phyloP scores from a whole-genome alignment of 1,140 invertebrate genomes.

The Thaumetopoea pityocampa region DNA sequence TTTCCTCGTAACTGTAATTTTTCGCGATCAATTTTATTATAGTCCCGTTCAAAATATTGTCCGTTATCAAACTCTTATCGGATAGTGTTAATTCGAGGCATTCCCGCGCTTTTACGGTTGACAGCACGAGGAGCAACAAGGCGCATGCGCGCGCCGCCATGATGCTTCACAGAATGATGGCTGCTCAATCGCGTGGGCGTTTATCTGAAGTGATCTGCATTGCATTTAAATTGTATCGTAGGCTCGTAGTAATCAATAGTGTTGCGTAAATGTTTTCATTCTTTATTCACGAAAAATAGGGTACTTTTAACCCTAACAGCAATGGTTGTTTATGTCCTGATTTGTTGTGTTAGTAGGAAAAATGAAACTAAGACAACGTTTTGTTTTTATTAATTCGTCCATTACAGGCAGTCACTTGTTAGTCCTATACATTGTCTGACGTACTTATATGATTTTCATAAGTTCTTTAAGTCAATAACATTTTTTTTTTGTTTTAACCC shows the following conservation, averaged over 20 bases:
- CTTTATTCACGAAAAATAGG: too few relatives aligned
- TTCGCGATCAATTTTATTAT: conserved; percentile 42
- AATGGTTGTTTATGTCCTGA: conserved; percentile 3
- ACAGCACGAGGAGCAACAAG: conserved; percentile 27
- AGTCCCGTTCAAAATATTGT: conserved; percentile 52
- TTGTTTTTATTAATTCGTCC: too few relatives aligned
- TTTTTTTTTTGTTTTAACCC: too few relatives aligned
- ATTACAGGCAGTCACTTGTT: too few relatives aligned
- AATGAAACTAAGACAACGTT: too few relatives aligned
- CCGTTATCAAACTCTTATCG: conserved; percentile 38
- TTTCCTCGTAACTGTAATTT: conserved; percentile 45
- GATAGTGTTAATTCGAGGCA: conserved; percentile 57
- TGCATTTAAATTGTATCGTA: conserved; percentile 8
- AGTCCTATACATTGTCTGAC: too few relatives aligned
- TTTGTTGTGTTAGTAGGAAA: too few relatives aligned
- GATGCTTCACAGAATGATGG: conserved; percentile 41
- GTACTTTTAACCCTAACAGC: too few relatives aligned
- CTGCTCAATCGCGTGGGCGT: conserved; percentile 14
- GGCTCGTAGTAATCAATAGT: conserved; percentile 15
- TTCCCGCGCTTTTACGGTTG: conserved; percentile 44
- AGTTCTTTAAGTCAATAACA: too few relatives aligned
- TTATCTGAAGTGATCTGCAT: conserved; percentile 11
- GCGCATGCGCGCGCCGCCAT: conserved; percentile 61
- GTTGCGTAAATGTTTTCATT: conserved; percentile 14
- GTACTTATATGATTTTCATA: too few relatives aligned